These are phyloP conservation scores for Trachelipus rathkii DNA, from an alignment of 1,140 invertebrate species.

Conservation along the genomic window DNA sequence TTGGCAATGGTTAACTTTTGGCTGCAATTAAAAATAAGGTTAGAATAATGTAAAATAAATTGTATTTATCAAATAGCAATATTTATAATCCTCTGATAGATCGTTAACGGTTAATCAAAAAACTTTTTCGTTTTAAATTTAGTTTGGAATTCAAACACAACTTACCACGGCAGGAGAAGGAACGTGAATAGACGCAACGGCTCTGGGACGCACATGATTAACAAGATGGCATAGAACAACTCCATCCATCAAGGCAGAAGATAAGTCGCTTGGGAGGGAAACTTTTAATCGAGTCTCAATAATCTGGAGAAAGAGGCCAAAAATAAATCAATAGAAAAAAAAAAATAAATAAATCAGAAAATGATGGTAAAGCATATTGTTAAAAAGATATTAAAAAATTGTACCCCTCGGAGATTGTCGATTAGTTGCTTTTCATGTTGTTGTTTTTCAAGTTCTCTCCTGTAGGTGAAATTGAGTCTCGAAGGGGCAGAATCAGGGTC, in stretches of 20 bases:
- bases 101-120: too few relatives aligned
- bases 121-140: too few relatives aligned
- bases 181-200: constrained; percentile 89
- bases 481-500: constrained; percentile 64
- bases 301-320: constrained; percentile 64
- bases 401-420: constrained; percentile 72
- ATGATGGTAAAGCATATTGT: not conserved
- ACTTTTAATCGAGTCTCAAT: constrained; percentile 84
- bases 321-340: constrained; percentile 14
- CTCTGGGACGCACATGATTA: constrained; percentile 80
- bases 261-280: constrained; percentile 77
- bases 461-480: constrained; percentile 87
- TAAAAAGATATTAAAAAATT: constrained; percentile 45
- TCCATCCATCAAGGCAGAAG: constrained; percentile 80
- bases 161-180: constrained; percentile 88
- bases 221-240: constrained; percentile 90
- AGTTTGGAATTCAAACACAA: too few relatives aligned
- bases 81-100: not conserved
- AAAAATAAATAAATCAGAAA: not conserved
- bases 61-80: not conserved
- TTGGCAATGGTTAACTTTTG: constrained; percentile 88
- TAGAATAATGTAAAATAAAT: too few relatives aligned
- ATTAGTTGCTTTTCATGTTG: constrained; percentile 83
- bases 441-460: constrained; percentile 78
- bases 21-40: constrained; percentile 57